A percentile compares a stretch with the other conserved stretches of the same genome.
phyloP scores from a whole-genome alignment of 2,797 vertebrate species.

The Gouania willdenowi region DNA sequence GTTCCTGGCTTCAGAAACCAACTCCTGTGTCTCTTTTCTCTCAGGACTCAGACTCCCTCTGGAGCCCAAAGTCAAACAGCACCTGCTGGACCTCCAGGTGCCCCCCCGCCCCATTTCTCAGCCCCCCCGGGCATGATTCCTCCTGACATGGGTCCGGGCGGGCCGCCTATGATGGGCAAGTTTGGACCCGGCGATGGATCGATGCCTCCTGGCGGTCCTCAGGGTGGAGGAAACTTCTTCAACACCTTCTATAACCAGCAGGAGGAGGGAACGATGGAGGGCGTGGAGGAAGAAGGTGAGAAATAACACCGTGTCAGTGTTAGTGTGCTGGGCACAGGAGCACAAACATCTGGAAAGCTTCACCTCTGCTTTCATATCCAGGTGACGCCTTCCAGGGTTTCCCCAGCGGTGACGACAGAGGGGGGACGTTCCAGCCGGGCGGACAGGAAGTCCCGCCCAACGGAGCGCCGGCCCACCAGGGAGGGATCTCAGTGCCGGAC shows the following conservation, averaged over 20 bases:
- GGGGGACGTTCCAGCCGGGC: slow-evolving; percentile 57
- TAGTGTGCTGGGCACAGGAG: too few species aligned
- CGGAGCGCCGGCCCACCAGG: slow-evolving; percentile 55
- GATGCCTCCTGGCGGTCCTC: slow-evolving; percentile 78
- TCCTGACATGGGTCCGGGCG: slow-evolving; percentile 77
- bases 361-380: slow-evolving; percentile 27
- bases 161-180: slow-evolving; percentile 81
- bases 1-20: too few species aligned
- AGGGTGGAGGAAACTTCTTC: slow-evolving; percentile 80
- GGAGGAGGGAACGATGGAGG: slow-evolving; percentile 81
- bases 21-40: too few species aligned
- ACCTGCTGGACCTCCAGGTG: slow-evolving; percentile 46
- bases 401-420: slow-evolving; percentile 68
- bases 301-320: too few species aligned
- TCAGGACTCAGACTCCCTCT: slow-evolving; percentile 68
- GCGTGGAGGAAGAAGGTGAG: slow-evolving; percentile 76
- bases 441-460: slow-evolving; percentile 56
- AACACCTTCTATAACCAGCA: slow-evolving; percentile 87
- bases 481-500: slow-evolving; percentile 82
- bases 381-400: slow-evolving; percentile 81
- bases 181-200: slow-evolving; percentile 76
- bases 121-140: slow-evolving; percentile 74
- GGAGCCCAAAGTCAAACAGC: slow-evolving; percentile 49
- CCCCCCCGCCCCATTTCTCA: slow-evolving; percentile 76
- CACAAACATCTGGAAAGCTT: too few species aligned